Evolutionary conservation across 1,140 invertebrate species (phyloP).

Genomic region (Ooceraea biroi): DNA sequence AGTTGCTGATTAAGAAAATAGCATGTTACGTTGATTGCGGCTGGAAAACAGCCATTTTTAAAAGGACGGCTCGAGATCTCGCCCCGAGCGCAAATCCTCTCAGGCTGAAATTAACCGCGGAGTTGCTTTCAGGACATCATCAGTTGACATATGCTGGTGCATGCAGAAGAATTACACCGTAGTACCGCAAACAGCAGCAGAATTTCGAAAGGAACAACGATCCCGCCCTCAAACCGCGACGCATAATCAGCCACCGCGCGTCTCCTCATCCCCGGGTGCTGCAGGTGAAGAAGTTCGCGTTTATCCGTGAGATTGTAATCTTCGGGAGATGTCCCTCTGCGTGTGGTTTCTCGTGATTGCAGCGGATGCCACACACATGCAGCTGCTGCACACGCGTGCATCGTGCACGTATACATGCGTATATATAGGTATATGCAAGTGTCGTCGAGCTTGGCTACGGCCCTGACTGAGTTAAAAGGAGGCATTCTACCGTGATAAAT

Average conservation of each 20-base stretch:
- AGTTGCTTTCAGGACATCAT: background rate
- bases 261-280: slow-evolving; percentile 12
- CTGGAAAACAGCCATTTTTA: background rate
- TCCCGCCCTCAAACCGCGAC: slow-evolving; percentile 1
- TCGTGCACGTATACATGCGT: background rate
- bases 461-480: slow-evolving; percentile 84
- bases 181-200: background rate
- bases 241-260: background rate
- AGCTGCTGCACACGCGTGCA: background rate
- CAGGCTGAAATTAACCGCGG: background rate
- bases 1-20: too few relatives aligned
- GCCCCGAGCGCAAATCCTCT: background rate
- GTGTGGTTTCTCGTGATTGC: slow-evolving; percentile 3
- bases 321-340: background rate
- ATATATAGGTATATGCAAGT: background rate
- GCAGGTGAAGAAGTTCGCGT: background rate
- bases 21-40: too few relatives aligned
- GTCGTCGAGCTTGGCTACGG: slow-evolving; percentile 67
- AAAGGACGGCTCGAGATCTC: background rate
- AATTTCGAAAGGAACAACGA: slow-evolving; percentile 31
- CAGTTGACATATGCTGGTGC: background rate
- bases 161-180: background rate
- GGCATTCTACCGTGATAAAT: slow-evolving; percentile 85
- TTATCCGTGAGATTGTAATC: background rate
- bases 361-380: background rate